A percentile compares a stretch with the other conserved stretches of the same genome.
These are phyloP conservation scores for Dysmachus trigonus DNA, from an alignment of 2,888 invertebrate species.

Conservation along the genomic window DNA sequence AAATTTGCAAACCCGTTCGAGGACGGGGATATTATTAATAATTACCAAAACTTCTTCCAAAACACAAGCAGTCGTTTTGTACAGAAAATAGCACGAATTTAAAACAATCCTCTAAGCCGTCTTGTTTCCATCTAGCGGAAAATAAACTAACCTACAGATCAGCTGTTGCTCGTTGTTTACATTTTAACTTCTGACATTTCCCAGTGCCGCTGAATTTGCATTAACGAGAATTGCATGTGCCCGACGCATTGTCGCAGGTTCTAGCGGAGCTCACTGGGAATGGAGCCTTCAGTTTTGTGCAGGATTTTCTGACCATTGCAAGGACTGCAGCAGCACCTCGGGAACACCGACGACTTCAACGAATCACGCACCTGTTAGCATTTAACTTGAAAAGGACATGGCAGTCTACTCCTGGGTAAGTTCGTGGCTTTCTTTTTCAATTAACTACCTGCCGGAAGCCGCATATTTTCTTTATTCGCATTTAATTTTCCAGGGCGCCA, in stretches of 20 bases:
- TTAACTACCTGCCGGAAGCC: background rate
- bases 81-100: background rate
- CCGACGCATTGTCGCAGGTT: background rate
- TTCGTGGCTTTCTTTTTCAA: background rate
- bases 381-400: constrained; percentile 53
- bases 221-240: background rate
- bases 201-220: background rate
- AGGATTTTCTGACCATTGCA: background rate
- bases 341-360: background rate
- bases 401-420: constrained; percentile 64
- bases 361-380: background rate
- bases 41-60: background rate
- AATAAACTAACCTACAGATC: background rate
- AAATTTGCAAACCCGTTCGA: too few species aligned
- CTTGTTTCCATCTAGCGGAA: background rate
- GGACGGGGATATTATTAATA: too few species aligned
- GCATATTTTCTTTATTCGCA: background rate
- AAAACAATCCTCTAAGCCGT: background rate
- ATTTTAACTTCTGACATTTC: background rate
- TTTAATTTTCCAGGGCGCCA: constrained; percentile 73
- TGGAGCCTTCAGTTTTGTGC: background rate
- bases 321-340: background rate
- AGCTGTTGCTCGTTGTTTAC: background rate
- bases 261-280: background rate
- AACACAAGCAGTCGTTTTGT: background rate